Conservation (phyloP, 1,140 invertebrate genomes). For the Phymastichus coffea region DNA sequence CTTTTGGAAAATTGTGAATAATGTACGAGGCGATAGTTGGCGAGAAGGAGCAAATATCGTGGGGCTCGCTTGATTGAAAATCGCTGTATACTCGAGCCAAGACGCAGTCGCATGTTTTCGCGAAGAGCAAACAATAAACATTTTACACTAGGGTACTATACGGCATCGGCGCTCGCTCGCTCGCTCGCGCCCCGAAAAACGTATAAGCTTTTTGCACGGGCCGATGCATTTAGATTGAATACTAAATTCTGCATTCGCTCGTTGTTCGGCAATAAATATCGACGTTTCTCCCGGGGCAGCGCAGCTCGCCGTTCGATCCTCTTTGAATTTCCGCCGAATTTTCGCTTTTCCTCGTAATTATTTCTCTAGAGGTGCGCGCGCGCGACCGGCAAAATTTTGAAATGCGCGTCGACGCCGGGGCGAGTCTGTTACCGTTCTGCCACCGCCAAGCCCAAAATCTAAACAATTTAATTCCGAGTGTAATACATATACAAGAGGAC, state of each 20-base stretch:
- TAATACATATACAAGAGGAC: not conserved
- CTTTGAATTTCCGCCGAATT: slow-evolving; percentile 18
- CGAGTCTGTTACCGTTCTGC: slow-evolving; percentile 1
- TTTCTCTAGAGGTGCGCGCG: not conserved
- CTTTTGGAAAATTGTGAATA: not conserved
- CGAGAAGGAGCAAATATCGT: no score
- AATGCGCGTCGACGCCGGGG: no score
- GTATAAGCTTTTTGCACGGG: slow-evolving; percentile 24
- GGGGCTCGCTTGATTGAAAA: no score
- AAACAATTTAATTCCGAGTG: slow-evolving; percentile 3
- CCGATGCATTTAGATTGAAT: slow-evolving; percentile 50
- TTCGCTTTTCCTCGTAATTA: not conserved
- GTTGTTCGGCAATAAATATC: slow-evolving; percentile 48
- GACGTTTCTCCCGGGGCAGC: slow-evolving; percentile 32
- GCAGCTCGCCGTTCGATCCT: no score
- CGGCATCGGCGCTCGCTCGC: no score
- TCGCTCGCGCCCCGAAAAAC: no score
- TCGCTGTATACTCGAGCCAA: no score
- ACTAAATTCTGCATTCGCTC: slow-evolving; percentile 48
- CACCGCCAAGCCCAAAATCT: not conserved
- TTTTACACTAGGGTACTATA: slow-evolving; percentile 38
- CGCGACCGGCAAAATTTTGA: no score
- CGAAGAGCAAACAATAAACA: slow-evolving; percentile 38
- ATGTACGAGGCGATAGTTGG: no score
- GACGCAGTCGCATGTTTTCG: no score